Percentiles rank a stretch among this genome's conserved stretches.
Evolutionary conservation across 2,797 vertebrate genomes (phyloP).

Genomic region (Eulemur rubriventer): DNA sequence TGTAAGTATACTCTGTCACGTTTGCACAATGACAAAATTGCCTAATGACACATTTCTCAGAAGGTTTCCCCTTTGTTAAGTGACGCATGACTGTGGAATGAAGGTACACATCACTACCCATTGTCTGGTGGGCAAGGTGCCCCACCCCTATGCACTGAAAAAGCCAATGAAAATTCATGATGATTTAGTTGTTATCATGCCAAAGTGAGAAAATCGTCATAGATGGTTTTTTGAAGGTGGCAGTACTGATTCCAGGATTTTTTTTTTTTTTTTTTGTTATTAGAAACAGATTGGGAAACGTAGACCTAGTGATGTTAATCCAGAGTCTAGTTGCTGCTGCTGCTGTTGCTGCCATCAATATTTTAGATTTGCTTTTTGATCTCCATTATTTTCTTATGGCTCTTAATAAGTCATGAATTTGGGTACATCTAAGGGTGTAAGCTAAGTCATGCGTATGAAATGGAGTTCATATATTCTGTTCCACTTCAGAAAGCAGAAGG

Average conservation of each 20-base stretch:
- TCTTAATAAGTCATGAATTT: neutral
- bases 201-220: neutral
- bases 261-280: neutral
- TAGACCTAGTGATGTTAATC: too few relatives aligned
- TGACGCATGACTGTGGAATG: neutral
- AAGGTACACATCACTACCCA: accelerated
- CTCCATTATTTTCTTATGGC: neutral
- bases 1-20: neutral
- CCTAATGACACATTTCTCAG: neutral
- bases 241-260: neutral
- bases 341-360: neutral
- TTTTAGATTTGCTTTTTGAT: neutral
- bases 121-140: neutral
- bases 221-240: neutral
- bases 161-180: neutral
- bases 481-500: neutral
- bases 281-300: neutral
- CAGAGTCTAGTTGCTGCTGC: neutral
- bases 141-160: neutral
- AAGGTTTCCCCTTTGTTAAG: neutral
- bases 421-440: neutral
- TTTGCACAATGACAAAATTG: neutral
- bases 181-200: neutral
- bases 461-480: neutral
- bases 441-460: neutral